phyloP scores from a whole-genome alignment of 2,888 invertebrate species.

The Pherbina coryleti region DNA sequence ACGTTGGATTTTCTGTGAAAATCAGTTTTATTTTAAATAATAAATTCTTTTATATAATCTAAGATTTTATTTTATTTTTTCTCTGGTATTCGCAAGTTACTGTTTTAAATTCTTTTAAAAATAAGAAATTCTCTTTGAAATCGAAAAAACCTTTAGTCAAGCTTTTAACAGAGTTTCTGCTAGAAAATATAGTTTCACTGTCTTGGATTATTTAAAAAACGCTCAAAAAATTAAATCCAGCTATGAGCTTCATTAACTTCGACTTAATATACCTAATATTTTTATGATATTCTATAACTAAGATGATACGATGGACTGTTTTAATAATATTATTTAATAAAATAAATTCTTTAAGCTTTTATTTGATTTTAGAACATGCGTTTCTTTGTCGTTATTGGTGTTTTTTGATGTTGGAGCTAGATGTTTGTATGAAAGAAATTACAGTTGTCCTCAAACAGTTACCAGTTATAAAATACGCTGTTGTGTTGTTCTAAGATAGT shows the following conservation, averaged over 20 bases:
- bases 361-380: not conserved
- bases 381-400: not conserved
- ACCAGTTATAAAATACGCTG: no score
- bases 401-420: no score
- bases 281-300: no score
- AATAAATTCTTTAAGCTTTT: conserved; percentile 6
- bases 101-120: not conserved
- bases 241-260: no score
- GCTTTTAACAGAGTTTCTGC: no score
- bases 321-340: not conserved
- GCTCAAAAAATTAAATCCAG: not conserved
- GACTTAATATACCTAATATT: no score
- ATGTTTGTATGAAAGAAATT: no score
- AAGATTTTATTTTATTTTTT: conserved; percentile 17
- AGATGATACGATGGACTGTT: not conserved
- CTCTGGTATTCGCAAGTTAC: not conserved
- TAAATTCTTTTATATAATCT: conserved; percentile 32
- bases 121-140: not conserved
- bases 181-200: no score
- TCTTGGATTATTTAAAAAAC: not conserved
- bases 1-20: conserved; percentile 57
- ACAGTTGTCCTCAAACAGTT: no score
- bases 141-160: no score
- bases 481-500: no score
- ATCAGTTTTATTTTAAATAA: conserved; percentile 44